A percentile compares a stretch with the other conserved stretches of the same genome.
Conservation (phyloP, 1,140 invertebrate genomes). For the Lasioglossum baleicum region DNA sequence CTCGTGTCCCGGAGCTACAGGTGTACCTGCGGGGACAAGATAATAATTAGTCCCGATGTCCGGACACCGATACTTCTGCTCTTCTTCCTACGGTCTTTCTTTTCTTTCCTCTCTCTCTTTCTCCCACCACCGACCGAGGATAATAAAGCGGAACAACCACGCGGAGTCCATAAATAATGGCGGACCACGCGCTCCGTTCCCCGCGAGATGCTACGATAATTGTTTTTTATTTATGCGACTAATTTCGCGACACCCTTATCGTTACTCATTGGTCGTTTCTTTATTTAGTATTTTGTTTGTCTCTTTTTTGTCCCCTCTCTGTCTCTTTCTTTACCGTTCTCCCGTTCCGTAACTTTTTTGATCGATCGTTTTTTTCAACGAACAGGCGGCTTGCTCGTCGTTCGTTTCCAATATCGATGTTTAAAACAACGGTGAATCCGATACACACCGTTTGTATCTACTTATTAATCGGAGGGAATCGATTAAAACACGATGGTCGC, state of each 20-base stretch:
- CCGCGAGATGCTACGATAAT: constrained; percentile 14
- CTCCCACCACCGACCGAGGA: background rate
- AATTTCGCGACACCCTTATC: constrained; percentile 31
- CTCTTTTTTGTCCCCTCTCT: too few species aligned
- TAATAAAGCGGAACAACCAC: constrained; percentile 44
- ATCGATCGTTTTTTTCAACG: background rate
- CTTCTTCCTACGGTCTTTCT: constrained; percentile 1
- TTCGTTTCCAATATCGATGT: background rate
- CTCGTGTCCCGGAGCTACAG: constrained; percentile 47
- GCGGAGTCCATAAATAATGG: constrained; percentile 65
- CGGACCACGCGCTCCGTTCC: constrained; percentile 9
- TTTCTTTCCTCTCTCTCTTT: background rate
- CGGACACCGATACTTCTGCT: constrained; percentile 49
- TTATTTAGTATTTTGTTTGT: too few species aligned
- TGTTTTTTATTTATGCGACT: constrained; percentile 22
- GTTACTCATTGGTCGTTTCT: constrained; percentile 1
- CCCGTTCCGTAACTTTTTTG: too few species aligned
- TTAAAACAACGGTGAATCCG: constrained; percentile 35
- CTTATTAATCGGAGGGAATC: constrained; percentile 59
- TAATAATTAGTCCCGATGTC: constrained; percentile 68
- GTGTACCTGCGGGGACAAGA: constrained; percentile 57
- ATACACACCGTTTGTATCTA: constrained; percentile 46
- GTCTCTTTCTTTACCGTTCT: too few species aligned
- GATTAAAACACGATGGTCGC: constrained; percentile 47
- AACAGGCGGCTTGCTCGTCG: background rate